Evolutionary conservation across 2,113 vertebrate genomes (phyloP).

Genomic region (Gopherus flavomarginatus): DNA sequence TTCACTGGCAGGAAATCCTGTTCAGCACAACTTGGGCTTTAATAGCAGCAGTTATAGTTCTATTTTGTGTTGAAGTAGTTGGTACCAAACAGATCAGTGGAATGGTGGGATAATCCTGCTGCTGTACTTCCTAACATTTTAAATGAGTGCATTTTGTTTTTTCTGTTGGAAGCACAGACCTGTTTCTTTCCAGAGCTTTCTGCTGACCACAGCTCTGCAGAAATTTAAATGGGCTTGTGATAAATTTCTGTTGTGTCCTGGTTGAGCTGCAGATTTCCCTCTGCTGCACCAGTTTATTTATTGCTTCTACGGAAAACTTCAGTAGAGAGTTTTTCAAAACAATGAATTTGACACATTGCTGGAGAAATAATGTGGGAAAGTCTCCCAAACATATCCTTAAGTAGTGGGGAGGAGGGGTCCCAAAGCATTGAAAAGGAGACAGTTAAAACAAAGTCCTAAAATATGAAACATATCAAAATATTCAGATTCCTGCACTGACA

Average conservation of each 20-base stretch:
- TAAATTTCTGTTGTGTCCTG: neutral
- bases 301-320: neutral
- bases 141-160: neutral
- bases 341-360: neutral
- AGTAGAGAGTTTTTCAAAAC: neutral
- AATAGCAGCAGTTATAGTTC: neutral
- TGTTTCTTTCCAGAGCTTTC: neutral
- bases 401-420: neutral
- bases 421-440: neutral
- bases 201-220: neutral
- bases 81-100: neutral
- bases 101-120: neutral
- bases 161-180: neutral
- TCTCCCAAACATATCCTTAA: neutral
- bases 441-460: neutral
- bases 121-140: neutral
- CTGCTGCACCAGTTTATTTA: neutral
- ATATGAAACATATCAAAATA: neutral
- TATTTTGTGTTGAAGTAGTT: neutral
- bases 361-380: neutral
- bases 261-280: neutral
- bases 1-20: neutral
- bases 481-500: neutral
- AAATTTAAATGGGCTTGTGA: rapidly evolving
- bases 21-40: neutral